Conservation (phyloP, 2,113 vertebrate species). For the Copsychus sechellarum region DNA sequence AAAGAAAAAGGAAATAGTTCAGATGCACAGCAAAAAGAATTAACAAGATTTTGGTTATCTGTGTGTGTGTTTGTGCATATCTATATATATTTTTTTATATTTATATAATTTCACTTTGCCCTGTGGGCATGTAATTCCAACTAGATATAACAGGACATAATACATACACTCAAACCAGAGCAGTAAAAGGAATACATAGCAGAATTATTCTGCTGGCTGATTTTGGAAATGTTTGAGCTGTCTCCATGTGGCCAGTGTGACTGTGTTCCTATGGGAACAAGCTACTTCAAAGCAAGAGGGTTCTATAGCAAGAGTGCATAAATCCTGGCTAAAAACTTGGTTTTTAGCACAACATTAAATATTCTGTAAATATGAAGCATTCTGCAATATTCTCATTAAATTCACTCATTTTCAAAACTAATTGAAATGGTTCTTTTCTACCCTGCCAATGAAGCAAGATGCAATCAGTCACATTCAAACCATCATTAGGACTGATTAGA, state of each 20-base stretch:
- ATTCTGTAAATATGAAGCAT: neutral
- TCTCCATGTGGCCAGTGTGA: neutral
- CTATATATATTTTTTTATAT: accelerated
- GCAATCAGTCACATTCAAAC: neutral
- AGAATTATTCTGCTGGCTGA: constrained; percentile 14
- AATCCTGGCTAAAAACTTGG: neutral
- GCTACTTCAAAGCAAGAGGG: neutral
- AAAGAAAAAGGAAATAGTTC: neutral
- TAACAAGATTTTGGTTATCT: neutral
- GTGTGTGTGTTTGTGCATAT: accelerated
- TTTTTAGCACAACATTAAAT: neutral
- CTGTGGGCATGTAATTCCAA: neutral
- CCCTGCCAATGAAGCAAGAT: neutral
- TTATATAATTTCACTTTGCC: neutral
- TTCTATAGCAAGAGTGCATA: neutral
- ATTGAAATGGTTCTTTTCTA: neutral
- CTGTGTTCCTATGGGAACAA: constrained; percentile 57
- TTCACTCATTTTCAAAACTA: neutral
- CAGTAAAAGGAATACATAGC: neutral
- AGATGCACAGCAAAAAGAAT: neutral
- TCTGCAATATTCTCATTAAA: neutral
- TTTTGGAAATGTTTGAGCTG: constrained; percentile 2
- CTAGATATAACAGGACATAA: neutral
- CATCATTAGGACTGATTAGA: neutral
- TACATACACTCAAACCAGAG: neutral